These are phyloP conservation scores for Colistium nudipinnis DNA, from an alignment of 2,113 vertebrate genomes.

Conservation along the genomic window DNA sequence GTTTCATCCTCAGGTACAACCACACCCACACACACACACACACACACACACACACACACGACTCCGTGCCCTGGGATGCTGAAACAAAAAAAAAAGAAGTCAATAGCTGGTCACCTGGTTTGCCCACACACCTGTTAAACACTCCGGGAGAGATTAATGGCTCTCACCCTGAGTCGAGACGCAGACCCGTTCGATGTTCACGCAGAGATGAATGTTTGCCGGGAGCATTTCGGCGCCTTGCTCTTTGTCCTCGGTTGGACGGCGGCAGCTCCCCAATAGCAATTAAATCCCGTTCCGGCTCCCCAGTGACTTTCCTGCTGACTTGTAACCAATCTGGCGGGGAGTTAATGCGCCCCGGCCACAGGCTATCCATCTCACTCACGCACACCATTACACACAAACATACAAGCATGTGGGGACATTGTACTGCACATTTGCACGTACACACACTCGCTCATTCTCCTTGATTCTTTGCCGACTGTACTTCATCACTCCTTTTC, in stretches of 20 bases:
- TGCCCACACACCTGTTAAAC: slow-evolving; percentile 51
- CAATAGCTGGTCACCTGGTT: slow-evolving; percentile 30
- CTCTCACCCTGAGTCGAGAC: slow-evolving; percentile 40
- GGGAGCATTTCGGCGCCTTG: slow-evolving; percentile 5
- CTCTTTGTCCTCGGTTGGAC: slow-evolving; percentile 60
- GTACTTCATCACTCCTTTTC: slow-evolving; percentile 22
- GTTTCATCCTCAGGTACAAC: slow-evolving; percentile 92
- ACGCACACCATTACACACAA: slow-evolving; percentile 37
- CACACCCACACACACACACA: background rate
- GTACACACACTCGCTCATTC: slow-evolving; percentile 7
- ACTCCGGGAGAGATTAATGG: slow-evolving; percentile 63
- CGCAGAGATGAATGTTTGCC: slow-evolving; percentile 58
- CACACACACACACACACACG: background rate
- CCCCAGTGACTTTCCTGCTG: slow-evolving; percentile 71
- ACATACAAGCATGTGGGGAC: slow-evolving; percentile 8
- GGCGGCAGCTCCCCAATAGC: slow-evolving; percentile 68
- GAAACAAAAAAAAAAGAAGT: slow-evolving; percentile 12
- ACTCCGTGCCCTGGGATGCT: background rate
- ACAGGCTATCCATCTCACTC: slow-evolving; percentile 75
- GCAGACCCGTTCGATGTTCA: slow-evolving; percentile 45
- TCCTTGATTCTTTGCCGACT: background rate
- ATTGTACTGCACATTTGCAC: slow-evolving; percentile 24
- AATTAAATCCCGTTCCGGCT: slow-evolving; percentile 75
- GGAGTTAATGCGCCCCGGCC: slow-evolving; percentile 71
- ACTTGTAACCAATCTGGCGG: slow-evolving; percentile 75